These are phyloP conservation scores for Tonatia bakeri DNA, from an alignment of 2,113 vertebrate genomes.

Conservation along the genomic window DNA sequence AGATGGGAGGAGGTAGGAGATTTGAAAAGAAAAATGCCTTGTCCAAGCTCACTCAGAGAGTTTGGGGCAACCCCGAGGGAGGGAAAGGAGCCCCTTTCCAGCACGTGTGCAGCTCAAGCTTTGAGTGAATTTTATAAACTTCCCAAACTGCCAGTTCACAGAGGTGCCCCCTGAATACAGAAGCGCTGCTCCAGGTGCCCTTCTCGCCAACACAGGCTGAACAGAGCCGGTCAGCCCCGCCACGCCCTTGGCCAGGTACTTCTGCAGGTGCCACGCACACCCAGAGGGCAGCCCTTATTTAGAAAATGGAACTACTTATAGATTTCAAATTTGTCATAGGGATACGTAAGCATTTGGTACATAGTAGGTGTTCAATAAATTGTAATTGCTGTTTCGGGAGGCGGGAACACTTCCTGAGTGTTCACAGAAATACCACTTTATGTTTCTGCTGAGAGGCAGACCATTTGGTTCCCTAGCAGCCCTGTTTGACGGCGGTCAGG, in stretches of 20 bases:
- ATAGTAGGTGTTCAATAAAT: neutral
- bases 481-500: accelerated
- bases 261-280: neutral
- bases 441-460: neutral
- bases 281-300: neutral
- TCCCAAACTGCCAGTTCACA: no score
- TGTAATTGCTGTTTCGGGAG: neutral
- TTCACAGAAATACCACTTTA: neutral
- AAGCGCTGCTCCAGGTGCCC: accelerated
- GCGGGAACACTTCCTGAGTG: neutral
- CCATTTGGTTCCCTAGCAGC: neutral
- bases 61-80: neutral
- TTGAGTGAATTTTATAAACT: neutral
- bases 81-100: neutral
- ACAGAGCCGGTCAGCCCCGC: accelerated
- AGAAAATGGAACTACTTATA: neutral
- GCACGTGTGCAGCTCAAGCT: accelerated
- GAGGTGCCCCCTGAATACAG: neutral
- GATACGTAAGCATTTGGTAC: accelerated
- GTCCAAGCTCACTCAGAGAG: neutral
- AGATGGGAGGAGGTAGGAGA: neutral
- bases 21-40: neutral
- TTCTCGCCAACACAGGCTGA: neutral
- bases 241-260: accelerated
- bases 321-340: neutral